Evolutionary conservation across 2,888 invertebrate species (phyloP).

Genomic region (Arge pagana): DNA sequence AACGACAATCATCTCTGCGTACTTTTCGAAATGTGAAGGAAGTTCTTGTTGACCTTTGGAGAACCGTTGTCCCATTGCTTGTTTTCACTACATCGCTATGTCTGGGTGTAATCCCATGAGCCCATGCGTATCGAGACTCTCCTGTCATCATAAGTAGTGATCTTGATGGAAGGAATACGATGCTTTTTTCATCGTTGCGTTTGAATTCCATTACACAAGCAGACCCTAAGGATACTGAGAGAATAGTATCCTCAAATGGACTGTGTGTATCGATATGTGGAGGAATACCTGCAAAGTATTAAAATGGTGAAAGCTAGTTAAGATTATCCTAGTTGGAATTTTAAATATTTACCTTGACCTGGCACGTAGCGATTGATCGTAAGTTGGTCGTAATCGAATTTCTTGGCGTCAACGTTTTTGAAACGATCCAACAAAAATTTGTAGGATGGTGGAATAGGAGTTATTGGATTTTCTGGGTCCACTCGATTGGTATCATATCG

Average conservation of each 20-base stretch:
- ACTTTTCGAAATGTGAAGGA: slow-evolving; percentile 86
- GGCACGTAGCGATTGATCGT: slow-evolving; percentile 84
- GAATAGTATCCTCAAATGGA: slow-evolving; percentile 85
- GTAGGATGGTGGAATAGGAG: slow-evolving; percentile 74
- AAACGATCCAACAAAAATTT: slow-evolving; percentile 68
- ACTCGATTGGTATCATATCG: slow-evolving; percentile 86
- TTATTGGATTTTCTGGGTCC: slow-evolving; percentile 70
- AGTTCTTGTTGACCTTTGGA: slow-evolving; percentile 65
- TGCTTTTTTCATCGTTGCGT: slow-evolving; percentile 64
- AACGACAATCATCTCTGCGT: slow-evolving; percentile 65
- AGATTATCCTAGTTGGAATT: background rate
- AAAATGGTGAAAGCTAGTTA: slow-evolving; percentile 7
- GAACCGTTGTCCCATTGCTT: slow-evolving; percentile 62
- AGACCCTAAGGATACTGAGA: slow-evolving; percentile 84
- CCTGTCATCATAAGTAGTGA: slow-evolving; percentile 82
- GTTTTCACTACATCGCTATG: slow-evolving; percentile 75
- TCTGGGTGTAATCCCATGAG: slow-evolving; percentile 85
- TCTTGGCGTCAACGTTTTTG: slow-evolving; percentile 53
- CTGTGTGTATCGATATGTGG: slow-evolving; percentile 95
- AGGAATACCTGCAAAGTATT: slow-evolving; percentile 79
- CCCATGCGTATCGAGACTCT: slow-evolving; percentile 83
- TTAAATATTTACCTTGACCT: slow-evolving; percentile 71
- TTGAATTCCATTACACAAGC: slow-evolving; percentile 89
- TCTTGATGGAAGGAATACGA: slow-evolving; percentile 70
- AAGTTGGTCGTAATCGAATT: slow-evolving; percentile 74